Percentiles rank a stretch among this genome's conserved stretches.
These are phyloP conservation scores for Agapornis canus DNA, from an alignment of 2,797 vertebrate genomes.

Conservation along the genomic window DNA sequence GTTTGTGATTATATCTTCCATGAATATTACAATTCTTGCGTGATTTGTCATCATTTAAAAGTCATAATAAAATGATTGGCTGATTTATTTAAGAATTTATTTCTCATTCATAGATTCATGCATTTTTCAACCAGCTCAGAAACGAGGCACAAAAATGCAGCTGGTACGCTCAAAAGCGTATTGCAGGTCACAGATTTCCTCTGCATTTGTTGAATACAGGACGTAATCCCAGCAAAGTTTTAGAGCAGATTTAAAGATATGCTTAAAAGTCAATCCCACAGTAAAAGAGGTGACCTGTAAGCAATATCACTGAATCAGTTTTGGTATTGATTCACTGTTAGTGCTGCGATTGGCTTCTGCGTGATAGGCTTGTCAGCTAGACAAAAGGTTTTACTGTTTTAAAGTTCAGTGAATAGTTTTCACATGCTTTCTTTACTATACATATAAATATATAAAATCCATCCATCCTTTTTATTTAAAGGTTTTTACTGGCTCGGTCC, in stretches of 20 bases:
- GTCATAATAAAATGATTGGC: background rate
- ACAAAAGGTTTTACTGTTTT: conserved; percentile 45
- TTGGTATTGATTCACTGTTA: conserved; percentile 56
- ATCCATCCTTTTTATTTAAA: background rate
- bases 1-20: background rate
- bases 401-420: conserved; percentile 13
- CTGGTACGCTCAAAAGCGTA: background rate
- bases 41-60: conserved; percentile 1
- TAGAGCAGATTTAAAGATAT: conserved; percentile 15
- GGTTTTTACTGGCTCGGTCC: background rate
- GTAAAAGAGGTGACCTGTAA: conserved; percentile 39
- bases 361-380: conserved; percentile 7
- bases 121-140: background rate
- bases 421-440: background rate
- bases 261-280: background rate
- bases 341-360: background rate
- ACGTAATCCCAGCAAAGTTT: conserved; percentile 23
- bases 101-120: background rate
- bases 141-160: background rate
- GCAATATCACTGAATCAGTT: conserved; percentile 1
- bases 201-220: background rate
- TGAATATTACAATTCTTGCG: background rate
- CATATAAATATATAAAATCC: background rate
- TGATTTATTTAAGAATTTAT: conserved; percentile 13
- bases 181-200: background rate